Evolutionary conservation across 1,140 invertebrate species (phyloP).

Genomic region (Drosophila parabipectinata): DNA sequence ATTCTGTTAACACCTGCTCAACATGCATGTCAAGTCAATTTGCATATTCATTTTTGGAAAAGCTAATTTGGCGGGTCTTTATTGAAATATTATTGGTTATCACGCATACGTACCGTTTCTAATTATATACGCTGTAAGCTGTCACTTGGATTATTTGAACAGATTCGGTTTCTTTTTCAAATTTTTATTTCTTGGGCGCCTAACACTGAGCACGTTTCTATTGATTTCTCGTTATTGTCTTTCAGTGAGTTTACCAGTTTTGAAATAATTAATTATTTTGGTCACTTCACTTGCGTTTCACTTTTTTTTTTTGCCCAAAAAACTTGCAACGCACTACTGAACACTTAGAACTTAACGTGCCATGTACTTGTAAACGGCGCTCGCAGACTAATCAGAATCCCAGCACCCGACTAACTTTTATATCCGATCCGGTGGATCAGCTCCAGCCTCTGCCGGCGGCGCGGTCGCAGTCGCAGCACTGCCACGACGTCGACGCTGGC

Average conservation of each 20-base stretch:
- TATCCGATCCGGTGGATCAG: conserved; percentile 53
- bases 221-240: conserved; percentile 5
- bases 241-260: conserved; percentile 48
- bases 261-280: conserved; percentile 3
- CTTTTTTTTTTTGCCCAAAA: conserved; percentile 62
- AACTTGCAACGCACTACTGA: conserved; percentile 31
- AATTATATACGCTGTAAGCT: conserved; percentile 1
- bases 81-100: conserved; percentile 20
- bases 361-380: conserved; percentile 75
- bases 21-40: conserved; percentile 37
- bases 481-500: not conserved
- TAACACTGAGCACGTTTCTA: conserved; percentile 42
- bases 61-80: conserved; percentile 2
- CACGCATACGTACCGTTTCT: conserved; percentile 60
- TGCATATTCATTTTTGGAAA: conserved; percentile 30
- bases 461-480: not conserved
- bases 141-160: conserved; percentile 18
- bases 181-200: conserved; percentile 21
- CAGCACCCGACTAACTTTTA: conserved; percentile 73
- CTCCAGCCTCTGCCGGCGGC: conserved; percentile 33
- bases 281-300: conserved; percentile 69
- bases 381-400: conserved; percentile 80
- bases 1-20: conserved; percentile 19
- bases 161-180: conserved; percentile 16
- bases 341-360: conserved; percentile 46